Evolutionary conservation across 2,797 vertebrate species (phyloP).

Genomic region (Macrochelys suwanniensis): DNA sequence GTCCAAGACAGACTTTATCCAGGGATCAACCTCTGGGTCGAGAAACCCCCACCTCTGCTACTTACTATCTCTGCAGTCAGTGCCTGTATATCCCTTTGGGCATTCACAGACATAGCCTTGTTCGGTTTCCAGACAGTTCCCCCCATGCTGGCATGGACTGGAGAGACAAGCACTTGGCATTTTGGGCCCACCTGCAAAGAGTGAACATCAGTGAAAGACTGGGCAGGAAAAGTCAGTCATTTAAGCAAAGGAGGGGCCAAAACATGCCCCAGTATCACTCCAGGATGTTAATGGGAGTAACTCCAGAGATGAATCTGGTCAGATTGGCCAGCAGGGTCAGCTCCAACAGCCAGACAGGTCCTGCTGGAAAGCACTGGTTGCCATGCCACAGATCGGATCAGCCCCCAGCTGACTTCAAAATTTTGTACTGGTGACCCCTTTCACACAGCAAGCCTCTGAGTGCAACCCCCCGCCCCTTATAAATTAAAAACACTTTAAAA

Average conservation of each 20-base stretch:
- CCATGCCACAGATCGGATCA: no score
- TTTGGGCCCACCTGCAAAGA: constrained; percentile 58
- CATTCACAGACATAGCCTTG: constrained; percentile 81
- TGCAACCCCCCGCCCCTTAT: no score
- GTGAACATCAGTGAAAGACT: background rate
- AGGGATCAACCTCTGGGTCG: rapidly evolving
- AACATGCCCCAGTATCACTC: background rate
- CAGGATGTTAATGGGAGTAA: no score
- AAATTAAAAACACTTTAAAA: no score
- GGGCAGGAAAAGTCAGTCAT: background rate
- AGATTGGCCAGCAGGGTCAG: no score
- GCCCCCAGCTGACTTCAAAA: no score
- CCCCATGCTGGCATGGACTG: constrained; percentile 80
- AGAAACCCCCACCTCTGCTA: background rate
- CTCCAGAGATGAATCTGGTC: rapidly evolving
- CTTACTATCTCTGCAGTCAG: constrained; percentile 80
- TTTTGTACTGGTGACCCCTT: no score
- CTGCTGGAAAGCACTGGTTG: background rate
- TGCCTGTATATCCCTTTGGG: constrained; percentile 76
- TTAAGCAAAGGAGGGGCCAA: background rate
- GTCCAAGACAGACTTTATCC: background rate
- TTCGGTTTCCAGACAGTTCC: constrained; percentile 80
- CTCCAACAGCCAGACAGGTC: background rate
- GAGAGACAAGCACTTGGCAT: constrained; percentile 71
- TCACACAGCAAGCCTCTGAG: no score